Evolutionary conservation across 2,888 invertebrate genomes (phyloP).

Genomic region (Limenitis camilla): DNA sequence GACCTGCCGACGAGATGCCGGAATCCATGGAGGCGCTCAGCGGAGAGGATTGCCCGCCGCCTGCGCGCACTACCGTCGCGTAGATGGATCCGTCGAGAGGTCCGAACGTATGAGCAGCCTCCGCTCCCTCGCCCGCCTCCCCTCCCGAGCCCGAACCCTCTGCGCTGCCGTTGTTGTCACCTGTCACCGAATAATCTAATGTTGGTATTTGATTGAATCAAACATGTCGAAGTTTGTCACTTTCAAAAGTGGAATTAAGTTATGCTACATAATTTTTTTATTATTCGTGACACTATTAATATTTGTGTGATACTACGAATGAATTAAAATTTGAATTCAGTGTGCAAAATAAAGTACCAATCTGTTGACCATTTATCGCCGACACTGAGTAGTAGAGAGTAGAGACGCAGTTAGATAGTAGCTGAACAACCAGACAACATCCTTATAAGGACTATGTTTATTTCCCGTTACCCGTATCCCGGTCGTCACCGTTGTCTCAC

Average conservation of each 20-base stretch:
- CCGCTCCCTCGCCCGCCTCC: conserved; percentile 60
- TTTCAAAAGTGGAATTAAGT: not conserved
- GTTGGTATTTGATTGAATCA: not conserved
- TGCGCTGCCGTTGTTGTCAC: conserved; percentile 74
- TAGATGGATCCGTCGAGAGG: conserved; percentile 93
- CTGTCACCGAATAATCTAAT: conserved; percentile 42
- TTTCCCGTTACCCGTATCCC: conserved; percentile 54
- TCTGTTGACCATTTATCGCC: conserved; percentile 41
- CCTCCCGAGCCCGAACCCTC: conserved; percentile 64
- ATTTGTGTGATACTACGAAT: no score
- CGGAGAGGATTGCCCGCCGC: conserved; percentile 76
- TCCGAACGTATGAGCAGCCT: conserved; percentile 82
- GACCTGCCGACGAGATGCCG: conserved; percentile 87
- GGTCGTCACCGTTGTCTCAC: conserved; percentile 50
- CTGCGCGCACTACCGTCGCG: conserved; percentile 78
- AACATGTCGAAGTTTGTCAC: no score
- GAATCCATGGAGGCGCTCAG: conserved; percentile 93
- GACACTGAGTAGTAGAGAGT: conserved; percentile 29
- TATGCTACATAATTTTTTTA: not conserved
- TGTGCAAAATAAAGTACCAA: conserved; percentile 25
- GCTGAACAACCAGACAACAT: conserved; percentile 36
- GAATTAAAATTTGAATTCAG: conserved; percentile 27
- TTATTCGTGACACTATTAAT: no score
- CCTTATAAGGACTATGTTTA: conserved; percentile 61
- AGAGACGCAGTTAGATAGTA: conserved; percentile 38